Conservation (phyloP, 2,113 vertebrate genomes). For the Trinectes maculatus region DNA sequence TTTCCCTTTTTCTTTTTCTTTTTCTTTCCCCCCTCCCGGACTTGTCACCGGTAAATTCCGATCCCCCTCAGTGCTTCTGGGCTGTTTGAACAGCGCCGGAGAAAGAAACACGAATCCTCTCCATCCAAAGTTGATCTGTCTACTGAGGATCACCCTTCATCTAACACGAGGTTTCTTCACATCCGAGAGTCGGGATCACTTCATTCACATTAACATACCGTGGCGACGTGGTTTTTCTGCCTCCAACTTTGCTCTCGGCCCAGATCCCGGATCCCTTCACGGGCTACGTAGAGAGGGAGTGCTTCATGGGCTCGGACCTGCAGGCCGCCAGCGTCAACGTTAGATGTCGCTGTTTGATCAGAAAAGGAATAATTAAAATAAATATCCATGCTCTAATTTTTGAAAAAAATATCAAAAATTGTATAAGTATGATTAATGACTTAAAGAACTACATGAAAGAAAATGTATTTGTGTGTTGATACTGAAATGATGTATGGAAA, state of each 20-base stretch:
- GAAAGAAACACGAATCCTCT: conserved; percentile 17
- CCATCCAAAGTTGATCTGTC: conserved; percentile 46
- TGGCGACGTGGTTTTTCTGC: conserved; percentile 52
- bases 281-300: conserved; percentile 60
- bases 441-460: too few species aligned
- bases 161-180: neutral
- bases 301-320: conserved; percentile 37
- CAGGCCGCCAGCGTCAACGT: conserved; percentile 28
- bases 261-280: conserved; percentile 50
- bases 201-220: conserved; percentile 40
- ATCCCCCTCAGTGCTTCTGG: conserved; percentile 55
- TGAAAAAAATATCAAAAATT: too few species aligned
- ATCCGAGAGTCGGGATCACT: neutral
- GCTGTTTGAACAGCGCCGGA: conserved; percentile 32
- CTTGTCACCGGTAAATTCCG: conserved; percentile 75
- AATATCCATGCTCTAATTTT: too few species aligned
- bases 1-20: conserved; percentile 18
- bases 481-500: too few species aligned
- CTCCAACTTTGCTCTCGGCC: conserved; percentile 46
- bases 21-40: conserved; percentile 9
- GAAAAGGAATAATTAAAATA: neutral
- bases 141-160: conserved; percentile 4
- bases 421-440: too few species aligned
- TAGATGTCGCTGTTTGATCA: conserved; percentile 33
- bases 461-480: too few species aligned